These are phyloP conservation scores for Actenoides lindsayi DNA, from an alignment of 2,113 vertebrate genomes.

Conservation along the genomic window DNA sequence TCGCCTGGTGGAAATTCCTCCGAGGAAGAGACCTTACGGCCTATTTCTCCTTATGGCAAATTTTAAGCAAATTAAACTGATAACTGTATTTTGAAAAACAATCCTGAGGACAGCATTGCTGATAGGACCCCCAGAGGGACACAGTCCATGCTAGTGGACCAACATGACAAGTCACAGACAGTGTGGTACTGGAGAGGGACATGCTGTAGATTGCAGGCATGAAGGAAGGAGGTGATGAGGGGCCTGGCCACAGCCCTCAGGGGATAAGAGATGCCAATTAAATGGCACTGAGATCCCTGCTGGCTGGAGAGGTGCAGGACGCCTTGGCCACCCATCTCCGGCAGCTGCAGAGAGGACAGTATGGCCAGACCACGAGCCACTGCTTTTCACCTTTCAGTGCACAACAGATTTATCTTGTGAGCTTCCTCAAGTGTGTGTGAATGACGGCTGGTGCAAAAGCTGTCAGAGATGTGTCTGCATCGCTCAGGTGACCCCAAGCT, in stretches of 20 bases:
- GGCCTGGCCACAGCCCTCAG: fast-evolving
- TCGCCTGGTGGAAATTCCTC: neutral
- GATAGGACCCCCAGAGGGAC: neutral
- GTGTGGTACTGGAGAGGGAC: neutral
- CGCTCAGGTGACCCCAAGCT: neutral
- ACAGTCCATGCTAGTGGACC: neutral
- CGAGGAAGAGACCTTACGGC: neutral
- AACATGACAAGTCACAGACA: neutral
- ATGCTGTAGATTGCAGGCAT: neutral
- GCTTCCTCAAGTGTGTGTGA: neutral
- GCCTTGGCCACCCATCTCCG: neutral
- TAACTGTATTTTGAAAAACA: neutral
- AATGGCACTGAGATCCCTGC: neutral
- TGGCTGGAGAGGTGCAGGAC: neutral
- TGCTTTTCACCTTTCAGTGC: neutral
- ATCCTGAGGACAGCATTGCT: neutral
- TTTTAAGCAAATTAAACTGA: conserved; percentile 59
- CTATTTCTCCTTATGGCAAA: neutral
- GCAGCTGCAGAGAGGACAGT: neutral
- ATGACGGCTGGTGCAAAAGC: neutral
- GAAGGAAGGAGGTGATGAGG: neutral
- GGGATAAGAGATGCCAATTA: neutral
- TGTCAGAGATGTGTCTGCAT: neutral
- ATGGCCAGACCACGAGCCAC: fast-evolving
- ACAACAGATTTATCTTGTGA: fast-evolving